Percentiles rank a stretch among this genome's conserved stretches.
phyloP scores from a whole-genome alignment of 2,888 invertebrate genomes.

The Apodemia mormo region DNA sequence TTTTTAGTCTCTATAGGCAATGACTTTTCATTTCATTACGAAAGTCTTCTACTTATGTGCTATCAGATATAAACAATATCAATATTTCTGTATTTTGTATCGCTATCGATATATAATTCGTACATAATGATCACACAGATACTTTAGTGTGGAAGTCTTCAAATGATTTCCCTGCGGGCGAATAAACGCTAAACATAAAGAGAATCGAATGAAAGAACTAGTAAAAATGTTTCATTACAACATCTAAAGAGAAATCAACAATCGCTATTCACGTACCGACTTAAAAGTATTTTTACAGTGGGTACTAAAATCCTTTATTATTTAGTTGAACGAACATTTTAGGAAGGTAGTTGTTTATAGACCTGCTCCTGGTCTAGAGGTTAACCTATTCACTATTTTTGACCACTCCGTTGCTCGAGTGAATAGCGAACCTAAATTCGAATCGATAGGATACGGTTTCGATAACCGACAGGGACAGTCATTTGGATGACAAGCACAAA shows the following conservation, averaged over 20 bases:
- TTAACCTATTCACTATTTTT: too few species aligned
- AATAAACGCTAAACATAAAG: conserved; percentile 26
- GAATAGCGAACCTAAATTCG: too few species aligned
- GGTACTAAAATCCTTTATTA: background rate
- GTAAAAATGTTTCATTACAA: conserved; percentile 34
- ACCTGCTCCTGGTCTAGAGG: too few species aligned
- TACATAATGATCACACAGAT: background rate
- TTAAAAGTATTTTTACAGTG: background rate
- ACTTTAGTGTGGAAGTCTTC: background rate
- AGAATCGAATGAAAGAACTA: conserved; percentile 26
- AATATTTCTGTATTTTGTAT: background rate
- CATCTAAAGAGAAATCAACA: conserved; percentile 11
- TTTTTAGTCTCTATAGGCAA: too few species aligned
- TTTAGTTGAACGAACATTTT: too few species aligned
- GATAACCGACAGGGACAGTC: too few species aligned
- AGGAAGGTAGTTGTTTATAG: background rate
- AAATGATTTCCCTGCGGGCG: conserved; percentile 30
- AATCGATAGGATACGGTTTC: too few species aligned
- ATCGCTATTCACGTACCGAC: background rate
- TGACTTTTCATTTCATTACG: too few species aligned
- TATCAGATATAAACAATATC: too few species aligned
- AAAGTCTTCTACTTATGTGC: too few species aligned
- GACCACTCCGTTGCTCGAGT: too few species aligned
- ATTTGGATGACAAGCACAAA: too few species aligned
- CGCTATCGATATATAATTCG: background rate